Evolutionary conservation across 1,140 invertebrate genomes (phyloP).

Genomic region (Caerostris extrusa): DNA sequence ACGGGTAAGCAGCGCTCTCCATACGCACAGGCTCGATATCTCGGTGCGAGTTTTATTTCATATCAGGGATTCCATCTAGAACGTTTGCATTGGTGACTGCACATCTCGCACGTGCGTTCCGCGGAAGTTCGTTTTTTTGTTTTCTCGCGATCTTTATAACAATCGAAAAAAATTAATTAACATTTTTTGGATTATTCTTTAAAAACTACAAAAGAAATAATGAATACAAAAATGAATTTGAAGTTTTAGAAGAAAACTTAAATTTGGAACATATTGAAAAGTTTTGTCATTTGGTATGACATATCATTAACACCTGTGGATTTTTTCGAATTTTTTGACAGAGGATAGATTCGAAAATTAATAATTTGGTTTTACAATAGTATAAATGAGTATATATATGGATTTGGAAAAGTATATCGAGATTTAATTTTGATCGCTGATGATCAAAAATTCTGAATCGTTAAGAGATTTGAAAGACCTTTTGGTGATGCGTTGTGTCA

Average conservation of each 20-base stretch:
- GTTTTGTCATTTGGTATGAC: not conserved
- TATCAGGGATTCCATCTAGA: constrained; percentile 51
- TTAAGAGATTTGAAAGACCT: too few species aligned
- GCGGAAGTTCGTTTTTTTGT: not conserved
- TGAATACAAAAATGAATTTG: not conserved
- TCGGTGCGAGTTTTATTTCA: constrained; percentile 4
- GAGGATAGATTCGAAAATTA: not conserved
- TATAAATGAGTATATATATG: too few species aligned
- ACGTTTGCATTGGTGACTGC: not conserved
- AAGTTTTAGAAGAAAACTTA: not conserved
- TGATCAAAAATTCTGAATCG: too few species aligned
- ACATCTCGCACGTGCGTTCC: constrained; percentile 22
- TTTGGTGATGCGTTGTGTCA: too few species aligned
- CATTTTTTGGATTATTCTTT: too few species aligned
- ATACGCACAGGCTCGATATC: constrained; percentile 4
- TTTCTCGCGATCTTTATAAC: not conserved
- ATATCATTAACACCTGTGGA: not conserved
- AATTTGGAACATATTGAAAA: not conserved
- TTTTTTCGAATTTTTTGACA: not conserved
- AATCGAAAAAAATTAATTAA: not conserved
- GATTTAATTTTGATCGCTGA: too few species aligned
- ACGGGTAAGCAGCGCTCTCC: not conserved
- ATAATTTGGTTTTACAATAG: too few species aligned
- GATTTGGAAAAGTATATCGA: too few species aligned
- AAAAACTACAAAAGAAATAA: too few species aligned